Evolutionary conservation across 1,140 invertebrate genomes (phyloP), one percentile per base, ranked within the genome.

Genomic region (Tetragonula clypearis): DNA sequence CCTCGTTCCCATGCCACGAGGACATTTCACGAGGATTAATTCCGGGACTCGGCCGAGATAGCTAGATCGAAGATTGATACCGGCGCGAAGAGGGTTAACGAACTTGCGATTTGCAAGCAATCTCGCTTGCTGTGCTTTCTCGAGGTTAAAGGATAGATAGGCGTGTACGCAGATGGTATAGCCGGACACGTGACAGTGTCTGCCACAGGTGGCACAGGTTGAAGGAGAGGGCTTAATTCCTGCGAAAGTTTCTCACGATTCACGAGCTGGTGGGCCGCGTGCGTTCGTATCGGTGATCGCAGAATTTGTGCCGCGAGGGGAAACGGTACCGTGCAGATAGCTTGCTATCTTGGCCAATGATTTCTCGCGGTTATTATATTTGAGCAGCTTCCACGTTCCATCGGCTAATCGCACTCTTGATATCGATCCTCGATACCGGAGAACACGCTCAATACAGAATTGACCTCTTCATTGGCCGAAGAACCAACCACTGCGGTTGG

Each of bases 241-340:
- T 71, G 62, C 65, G 88, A 89, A 86, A 82, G 80, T 86, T 90
- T 90, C 88, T 88, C 88, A 90, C 88, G 88, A 79, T 80, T 88
- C 14, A 35, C 35, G 23, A 78, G 88, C 1, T 35, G 35, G 79
- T 77, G 81, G 75, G 79, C 80, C 84, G 78, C 81, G 82, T 89
- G 78, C 78, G 82, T 89, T 86, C 79, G 60, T 87, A 85, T 90
- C 85, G 85, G 23, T 53, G 78, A 86, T 83, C 69, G 75, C 83
- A 79, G 85, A 85, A 89, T 89, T 72, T 82, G 71, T 87, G 82
- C 60, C 83, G 62, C 41, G 41, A 11, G 56, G 79, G 73, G 71
- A 79, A 89, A 85, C 86, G 79, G 71, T 81, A 82, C 80, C 30
- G 69, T 58, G 73, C 41, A 41, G 41, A 41, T 26, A 68, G 72